A percentile compares a stretch with the other conserved stretches of the same genome.
These are phyloP conservation scores for Onychorhynchus coronatus DNA, from an alignment of 2,113 vertebrate genomes.

Conservation along the genomic window DNA sequence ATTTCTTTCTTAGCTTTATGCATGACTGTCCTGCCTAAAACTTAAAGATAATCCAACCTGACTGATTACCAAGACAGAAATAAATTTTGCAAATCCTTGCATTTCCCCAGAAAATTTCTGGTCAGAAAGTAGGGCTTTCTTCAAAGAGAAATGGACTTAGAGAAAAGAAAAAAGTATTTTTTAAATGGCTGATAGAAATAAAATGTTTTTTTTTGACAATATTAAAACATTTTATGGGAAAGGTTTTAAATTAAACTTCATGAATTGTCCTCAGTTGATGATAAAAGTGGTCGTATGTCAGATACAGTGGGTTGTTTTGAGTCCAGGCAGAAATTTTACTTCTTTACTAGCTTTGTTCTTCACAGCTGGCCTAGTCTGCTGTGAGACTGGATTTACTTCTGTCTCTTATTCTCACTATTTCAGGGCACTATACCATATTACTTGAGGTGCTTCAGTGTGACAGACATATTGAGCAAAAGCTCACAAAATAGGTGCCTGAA, in stretches of 20 bases:
- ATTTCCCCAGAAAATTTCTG: not conserved
- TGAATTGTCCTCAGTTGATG: not conserved
- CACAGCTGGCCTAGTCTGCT: not conserved
- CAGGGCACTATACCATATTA: not conserved
- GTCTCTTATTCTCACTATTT: not conserved
- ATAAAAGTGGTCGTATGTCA: not conserved
- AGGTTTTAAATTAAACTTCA: not conserved
- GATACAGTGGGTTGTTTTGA: not conserved
- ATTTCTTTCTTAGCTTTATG: conserved; percentile 8
- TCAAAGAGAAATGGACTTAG: not conserved
- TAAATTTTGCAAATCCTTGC: not conserved
- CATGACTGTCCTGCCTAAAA: not conserved
- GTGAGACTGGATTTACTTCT: not conserved
- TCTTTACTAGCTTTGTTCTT: not conserved
- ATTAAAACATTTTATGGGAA: not conserved
- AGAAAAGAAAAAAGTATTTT: not conserved
- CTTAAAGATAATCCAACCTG: not conserved
- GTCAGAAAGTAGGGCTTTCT: not conserved
- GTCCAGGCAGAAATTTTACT: not conserved
- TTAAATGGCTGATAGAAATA: not conserved
- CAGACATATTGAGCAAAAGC: conserved; percentile 18
- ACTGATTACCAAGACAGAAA: not conserved
- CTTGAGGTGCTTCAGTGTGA: conserved; percentile 4
- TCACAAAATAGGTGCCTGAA: conserved; percentile 35
- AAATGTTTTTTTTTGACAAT: not conserved